These are phyloP conservation scores for Battus philenor DNA, from an alignment of 1,140 invertebrate genomes.

Conservation along the genomic window DNA sequence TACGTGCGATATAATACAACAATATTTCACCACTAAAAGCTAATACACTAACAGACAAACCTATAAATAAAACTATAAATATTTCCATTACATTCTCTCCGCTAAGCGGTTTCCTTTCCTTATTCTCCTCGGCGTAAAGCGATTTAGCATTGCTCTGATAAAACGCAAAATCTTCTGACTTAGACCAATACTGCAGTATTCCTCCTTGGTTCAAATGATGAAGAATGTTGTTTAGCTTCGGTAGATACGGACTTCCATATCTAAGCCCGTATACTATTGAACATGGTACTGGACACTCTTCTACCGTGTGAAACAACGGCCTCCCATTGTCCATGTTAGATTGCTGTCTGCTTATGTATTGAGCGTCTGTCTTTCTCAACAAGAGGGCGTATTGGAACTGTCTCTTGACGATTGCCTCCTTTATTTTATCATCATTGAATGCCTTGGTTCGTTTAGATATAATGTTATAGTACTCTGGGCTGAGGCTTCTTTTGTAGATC, in stretches of 20 bases:
- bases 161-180: constrained; percentile 41
- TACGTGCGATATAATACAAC: constrained; percentile 7
- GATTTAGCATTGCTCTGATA: constrained; percentile 24
- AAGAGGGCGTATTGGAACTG: constrained; percentile 53
- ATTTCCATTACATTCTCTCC: constrained; percentile 44
- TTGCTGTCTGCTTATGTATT: constrained; percentile 42
- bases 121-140: constrained; percentile 33
- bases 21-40: constrained; percentile 43
- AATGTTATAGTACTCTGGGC: constrained; percentile 22
- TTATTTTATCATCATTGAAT: constrained; percentile 48
- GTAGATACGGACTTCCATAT: constrained; percentile 61
- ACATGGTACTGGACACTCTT: constrained; percentile 60
- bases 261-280: constrained; percentile 52
- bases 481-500: constrained; percentile 45
- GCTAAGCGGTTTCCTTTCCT: constrained; percentile 45
- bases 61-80: constrained; percentile 44
- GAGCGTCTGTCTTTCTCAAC: constrained; percentile 46
- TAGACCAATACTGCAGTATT: constrained; percentile 50
- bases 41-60: constrained; percentile 34
- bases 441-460: constrained; percentile 41
- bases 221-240: constrained; percentile 43
- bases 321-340: constrained; percentile 47
- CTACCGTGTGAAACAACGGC: constrained; percentile 46
- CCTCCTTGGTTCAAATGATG: constrained; percentile 52
- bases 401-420: constrained; percentile 43